phyloP scores from a whole-genome alignment of 2,797 vertebrate genomes.

The Meda fulgida region DNA sequence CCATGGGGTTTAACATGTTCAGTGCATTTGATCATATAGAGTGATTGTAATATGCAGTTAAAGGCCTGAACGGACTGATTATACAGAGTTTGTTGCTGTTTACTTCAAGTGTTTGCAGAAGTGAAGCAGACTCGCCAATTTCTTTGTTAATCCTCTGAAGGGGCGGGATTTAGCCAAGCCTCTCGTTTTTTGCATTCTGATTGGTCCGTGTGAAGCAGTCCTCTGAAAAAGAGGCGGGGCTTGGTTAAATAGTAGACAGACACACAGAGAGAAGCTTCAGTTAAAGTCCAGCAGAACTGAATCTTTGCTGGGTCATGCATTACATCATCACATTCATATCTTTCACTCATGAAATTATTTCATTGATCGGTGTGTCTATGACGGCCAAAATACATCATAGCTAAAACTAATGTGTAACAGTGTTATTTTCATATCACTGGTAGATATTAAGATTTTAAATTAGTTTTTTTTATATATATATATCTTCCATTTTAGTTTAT shows the following conservation, averaged over 20 bases:
- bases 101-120: slow-evolving; percentile 2
- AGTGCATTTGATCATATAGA: not conserved
- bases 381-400: not conserved
- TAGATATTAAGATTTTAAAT: not conserved
- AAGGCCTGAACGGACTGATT: not conserved
- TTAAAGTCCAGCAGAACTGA: not conserved
- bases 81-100: not conserved
- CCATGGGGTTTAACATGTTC: not conserved
- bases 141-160: not conserved
- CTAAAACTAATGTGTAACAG: not conserved
- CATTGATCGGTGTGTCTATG: not conserved
- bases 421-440: not conserved
- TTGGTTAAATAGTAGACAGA: not conserved
- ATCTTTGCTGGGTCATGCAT: not conserved
- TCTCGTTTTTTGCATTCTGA: slow-evolving; percentile 17
- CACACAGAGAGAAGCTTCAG: not conserved
- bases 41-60: not conserved
- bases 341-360: not conserved
- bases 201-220: slow-evolving; percentile 23
- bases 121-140: slow-evolving; percentile 1
- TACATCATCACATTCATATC: not conserved
- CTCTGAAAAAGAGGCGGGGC: not conserved
- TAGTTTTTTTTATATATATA: not conserved
- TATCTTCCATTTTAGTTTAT: no score
- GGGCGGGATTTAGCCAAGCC: slow-evolving; percentile 23